These are phyloP conservation scores for Drosophila eohydei DNA, from an alignment of 2,888 invertebrate genomes.

Conservation along the genomic window DNA sequence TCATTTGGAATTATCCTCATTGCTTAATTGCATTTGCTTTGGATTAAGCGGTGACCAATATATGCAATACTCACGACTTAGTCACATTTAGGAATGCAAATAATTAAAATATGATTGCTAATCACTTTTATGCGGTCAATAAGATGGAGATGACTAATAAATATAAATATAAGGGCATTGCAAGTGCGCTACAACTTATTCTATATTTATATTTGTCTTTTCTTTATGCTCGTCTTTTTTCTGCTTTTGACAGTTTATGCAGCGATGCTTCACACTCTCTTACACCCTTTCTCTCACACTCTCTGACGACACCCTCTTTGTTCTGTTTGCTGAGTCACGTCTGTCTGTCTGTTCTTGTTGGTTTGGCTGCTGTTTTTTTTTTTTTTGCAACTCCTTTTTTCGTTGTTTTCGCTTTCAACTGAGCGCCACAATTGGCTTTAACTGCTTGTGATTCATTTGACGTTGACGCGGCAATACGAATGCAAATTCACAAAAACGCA, in stretches of 20 bases:
- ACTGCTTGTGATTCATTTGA: constrained; percentile 52
- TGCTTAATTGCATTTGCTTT: constrained; percentile 35
- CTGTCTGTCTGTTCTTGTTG: constrained; percentile 34
- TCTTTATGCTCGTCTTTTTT: constrained; percentile 17
- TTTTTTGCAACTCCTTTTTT: constrained; percentile 48
- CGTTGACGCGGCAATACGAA: constrained; percentile 30
- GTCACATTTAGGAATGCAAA: not conserved
- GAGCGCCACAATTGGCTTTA: constrained; percentile 45
- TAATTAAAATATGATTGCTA: not conserved
- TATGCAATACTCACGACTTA: not conserved
- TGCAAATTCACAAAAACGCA: constrained; percentile 23
- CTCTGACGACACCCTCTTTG: constrained; percentile 29
- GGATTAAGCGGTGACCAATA: constrained; percentile 8
- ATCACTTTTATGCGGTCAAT: not conserved
- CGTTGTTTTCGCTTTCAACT: constrained; percentile 66
- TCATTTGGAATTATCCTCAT: constrained; percentile 5
- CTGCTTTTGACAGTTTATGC: constrained; percentile 26
- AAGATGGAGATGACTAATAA: no score
- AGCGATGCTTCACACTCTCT: constrained; percentile 15
- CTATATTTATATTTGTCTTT: constrained; percentile 9
- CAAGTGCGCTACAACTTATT: not conserved
- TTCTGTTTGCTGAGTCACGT: constrained; percentile 57
- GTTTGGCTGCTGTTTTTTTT: constrained; percentile 28
- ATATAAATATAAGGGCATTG: constrained; percentile 6
- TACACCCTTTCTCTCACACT: constrained; percentile 4